Evolutionary conservation across 2,888 invertebrate species (phyloP).

Genomic region (Rhogogaster chlorosoma): DNA sequence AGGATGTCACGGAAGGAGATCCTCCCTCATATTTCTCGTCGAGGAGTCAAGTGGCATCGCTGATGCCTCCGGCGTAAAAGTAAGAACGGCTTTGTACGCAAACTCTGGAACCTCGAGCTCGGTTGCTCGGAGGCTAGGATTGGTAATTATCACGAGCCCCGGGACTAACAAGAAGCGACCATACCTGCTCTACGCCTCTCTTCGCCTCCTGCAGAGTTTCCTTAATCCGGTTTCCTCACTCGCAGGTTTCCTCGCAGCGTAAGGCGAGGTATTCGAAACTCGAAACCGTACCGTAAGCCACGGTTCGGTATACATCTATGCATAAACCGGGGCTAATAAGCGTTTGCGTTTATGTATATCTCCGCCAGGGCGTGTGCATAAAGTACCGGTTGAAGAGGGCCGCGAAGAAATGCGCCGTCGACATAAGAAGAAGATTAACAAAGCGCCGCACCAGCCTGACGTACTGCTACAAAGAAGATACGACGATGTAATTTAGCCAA

Average conservation of each 20-base stretch:
- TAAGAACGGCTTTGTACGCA: slow-evolving; percentile 38
- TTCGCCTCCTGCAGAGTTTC: neutral
- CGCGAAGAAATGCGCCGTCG: slow-evolving; percentile 3
- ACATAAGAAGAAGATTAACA: neutral
- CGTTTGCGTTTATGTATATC: slow-evolving; percentile 24
- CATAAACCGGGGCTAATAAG: slow-evolving; percentile 21
- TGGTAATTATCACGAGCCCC: slow-evolving; percentile 49
- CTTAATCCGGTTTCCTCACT: slow-evolving; percentile 17
- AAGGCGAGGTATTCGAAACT: slow-evolving; percentile 5
- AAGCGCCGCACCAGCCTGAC: neutral
- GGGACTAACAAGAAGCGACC: slow-evolving; percentile 33
- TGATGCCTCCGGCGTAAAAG: slow-evolving; percentile 18
- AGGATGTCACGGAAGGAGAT: slow-evolving; percentile 39
- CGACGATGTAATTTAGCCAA: slow-evolving; percentile 39
- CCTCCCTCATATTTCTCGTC: slow-evolving; percentile 18
- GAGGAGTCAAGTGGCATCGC: slow-evolving; percentile 35
- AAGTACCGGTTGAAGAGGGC: slow-evolving; percentile 17
- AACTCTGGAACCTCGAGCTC: slow-evolving; percentile 7
- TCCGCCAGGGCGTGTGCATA: slow-evolving; percentile 8
- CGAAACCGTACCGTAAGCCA: neutral
- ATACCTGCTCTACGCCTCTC: neutral
- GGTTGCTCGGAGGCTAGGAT: slow-evolving; percentile 12
- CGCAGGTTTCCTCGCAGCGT: neutral
- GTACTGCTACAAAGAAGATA: neutral
- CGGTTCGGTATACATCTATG: neutral